These are phyloP conservation scores for Todiramphus chloris DNA, from an alignment of 2,113 vertebrate genomes.

Conservation along the genomic window DNA sequence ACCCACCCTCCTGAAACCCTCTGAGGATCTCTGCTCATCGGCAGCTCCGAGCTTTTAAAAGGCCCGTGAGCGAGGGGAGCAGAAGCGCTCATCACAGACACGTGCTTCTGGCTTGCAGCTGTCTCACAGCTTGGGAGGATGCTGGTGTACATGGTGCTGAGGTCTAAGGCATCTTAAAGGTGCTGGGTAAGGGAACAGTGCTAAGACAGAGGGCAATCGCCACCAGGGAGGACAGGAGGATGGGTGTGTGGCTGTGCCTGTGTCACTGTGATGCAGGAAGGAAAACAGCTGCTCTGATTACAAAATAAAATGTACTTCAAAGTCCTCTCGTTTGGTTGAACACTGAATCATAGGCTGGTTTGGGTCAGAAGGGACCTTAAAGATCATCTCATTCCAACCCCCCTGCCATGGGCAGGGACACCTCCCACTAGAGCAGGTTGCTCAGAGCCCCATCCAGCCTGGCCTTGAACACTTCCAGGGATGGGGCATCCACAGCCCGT, in stretches of 20 bases:
- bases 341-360: neutral
- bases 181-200: neutral
- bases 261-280: neutral
- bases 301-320: neutral
- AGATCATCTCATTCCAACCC: neutral
- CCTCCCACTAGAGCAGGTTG: neutral
- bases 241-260: neutral
- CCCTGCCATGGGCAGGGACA: neutral
- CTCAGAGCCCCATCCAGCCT: neutral
- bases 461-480: neutral
- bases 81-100: neutral
- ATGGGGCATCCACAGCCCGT: too few species aligned
- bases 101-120: neutral
- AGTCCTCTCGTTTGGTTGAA: neutral
- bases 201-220: neutral
- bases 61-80: neutral
- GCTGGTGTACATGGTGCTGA: rapidly evolving
- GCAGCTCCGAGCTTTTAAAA: neutral
- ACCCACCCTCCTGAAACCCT: neutral
- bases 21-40: neutral
- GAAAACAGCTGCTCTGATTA: neutral
- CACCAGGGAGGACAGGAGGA: neutral
- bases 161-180: neutral
- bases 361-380: neutral
- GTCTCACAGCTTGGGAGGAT: neutral